Conservation (phyloP, 2,797 vertebrate genomes). For the Lepilemur septentrionalis region DNA sequence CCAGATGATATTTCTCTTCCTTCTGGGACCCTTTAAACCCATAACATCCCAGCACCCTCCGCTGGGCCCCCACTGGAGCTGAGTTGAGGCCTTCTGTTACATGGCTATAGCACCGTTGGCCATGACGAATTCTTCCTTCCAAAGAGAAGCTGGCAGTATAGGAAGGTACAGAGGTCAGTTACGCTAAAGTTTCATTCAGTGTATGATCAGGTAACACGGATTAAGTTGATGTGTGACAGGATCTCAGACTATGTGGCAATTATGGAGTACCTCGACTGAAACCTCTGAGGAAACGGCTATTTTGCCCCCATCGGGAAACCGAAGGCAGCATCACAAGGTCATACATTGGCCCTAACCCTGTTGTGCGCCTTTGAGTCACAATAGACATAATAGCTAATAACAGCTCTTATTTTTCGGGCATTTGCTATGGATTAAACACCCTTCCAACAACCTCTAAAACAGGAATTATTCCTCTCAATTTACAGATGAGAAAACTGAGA, state of each 20-base stretch:
- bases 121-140: background rate
- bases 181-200: background rate
- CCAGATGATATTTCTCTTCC: slow-evolving; percentile 46
- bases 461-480: background rate
- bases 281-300: background rate
- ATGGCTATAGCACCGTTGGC: background rate
- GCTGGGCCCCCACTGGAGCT: background rate
- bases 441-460: background rate
- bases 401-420: background rate
- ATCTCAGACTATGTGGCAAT: background rate
- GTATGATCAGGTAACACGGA: slow-evolving; percentile 20
- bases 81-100: background rate
- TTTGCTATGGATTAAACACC: background rate
- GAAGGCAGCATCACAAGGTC: background rate
- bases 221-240: background rate
- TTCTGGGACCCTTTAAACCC: background rate
- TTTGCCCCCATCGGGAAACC: background rate
- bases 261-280: background rate
- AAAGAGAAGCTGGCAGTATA: background rate
- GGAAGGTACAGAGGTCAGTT: background rate
- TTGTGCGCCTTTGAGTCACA: background rate
- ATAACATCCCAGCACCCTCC: background rate
- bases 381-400: background rate
- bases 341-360: background rate
- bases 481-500: background rate